Evolutionary conservation across 1,140 invertebrate species (phyloP), one percentile per base, ranked within the genome.

Genomic region (Cherax quadricarinatus): DNA sequence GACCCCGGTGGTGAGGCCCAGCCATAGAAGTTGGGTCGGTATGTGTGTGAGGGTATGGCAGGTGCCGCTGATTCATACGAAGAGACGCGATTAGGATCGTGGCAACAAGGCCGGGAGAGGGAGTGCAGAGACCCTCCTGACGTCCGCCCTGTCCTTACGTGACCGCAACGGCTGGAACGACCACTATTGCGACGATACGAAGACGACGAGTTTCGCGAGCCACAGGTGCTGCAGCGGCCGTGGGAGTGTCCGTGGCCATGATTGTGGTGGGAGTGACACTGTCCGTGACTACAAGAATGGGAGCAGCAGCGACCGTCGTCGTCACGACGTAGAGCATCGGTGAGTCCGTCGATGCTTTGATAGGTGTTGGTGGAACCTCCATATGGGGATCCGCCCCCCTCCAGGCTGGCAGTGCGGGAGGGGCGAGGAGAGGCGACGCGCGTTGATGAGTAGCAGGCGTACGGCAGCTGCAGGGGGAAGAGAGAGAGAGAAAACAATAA

Each of bases 331-430:
- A 88, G 51, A 70, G 88, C 93, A 60, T 86, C 91, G 3, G 88
- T 88, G n/a, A 93, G 89, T 18, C 92, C 92, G 14, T 93, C 93
- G 82, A 93, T 93, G 91, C 93, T 93, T 57, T 93, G 93, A 88
- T 93, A 93, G 41, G 93, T 93, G 84, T 89, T 90, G 51, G 93
- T 92, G 57, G 93, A 93, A 5, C 87, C 88, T 9, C 87, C 88
- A 79, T 93, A 93, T 7, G 91, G 93, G 21, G 93, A 93, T 24
- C 91, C 91, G n/a, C 86, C 84, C 4, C 93, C 93, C 83, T 93
- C 93, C 79, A 93, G 86, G 41, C 93, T 93, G 57, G 93, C 89
- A 12, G 93, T 91, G 73, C 93, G 73, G 21, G 91, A 85, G 80
- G 92, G 88, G 14, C 91, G 82, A 6, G 93, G 93, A 18, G 93